Evolutionary conservation across 2,113 vertebrate genomes (phyloP), one percentile per base, ranked within the genome.

Genomic region (Oophaga pumilio): DNA sequence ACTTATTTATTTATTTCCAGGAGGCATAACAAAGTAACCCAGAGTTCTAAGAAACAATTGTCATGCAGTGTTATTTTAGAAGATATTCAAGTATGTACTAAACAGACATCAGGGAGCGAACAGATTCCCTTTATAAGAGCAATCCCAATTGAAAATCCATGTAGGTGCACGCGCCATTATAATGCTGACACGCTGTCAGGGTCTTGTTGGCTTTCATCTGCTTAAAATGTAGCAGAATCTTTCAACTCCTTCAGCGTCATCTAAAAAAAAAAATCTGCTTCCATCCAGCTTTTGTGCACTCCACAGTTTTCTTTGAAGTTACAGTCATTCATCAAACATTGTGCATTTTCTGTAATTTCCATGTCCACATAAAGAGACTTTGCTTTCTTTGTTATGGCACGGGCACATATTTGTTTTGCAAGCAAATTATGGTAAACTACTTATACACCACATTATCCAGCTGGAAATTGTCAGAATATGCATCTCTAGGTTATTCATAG

Each of bases 321-420:
- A 71, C 18, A 73, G 69, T 43, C 69, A 43, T 73, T 43, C 69
- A 73, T 73, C 28, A 73, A 28, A 43, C 69, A 73, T 73, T 73
- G 26, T 33, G 69, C 69, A 73, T 73, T 73, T 73, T 73, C 69
- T 73, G 69, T 73, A 0, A 73, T 73, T 33, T 73, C 69, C 69
- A 43, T 73, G 69, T 73, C 69, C 28, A 73, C 69, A 43, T 73
- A 28, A 73, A 73, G 43, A 28, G 28, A 73, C 17, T 18, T 43
- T 5, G 69, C 14, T 33, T 73, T 73, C 69, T 73, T 28, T 69
- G 24, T 73, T 43, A 43, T 73, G 69, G 69, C 15, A 43, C 28
- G 43, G 69, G 33, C 28, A 43, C 69, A 73, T 14, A 73, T 73
- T 33, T 43, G 14, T 28, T 73, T 73, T 73, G 15, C 1, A 28